These are phyloP conservation scores for Drosophila anomelani DNA, from an alignment of 2,888 invertebrate genomes.

Conservation along the genomic window DNA sequence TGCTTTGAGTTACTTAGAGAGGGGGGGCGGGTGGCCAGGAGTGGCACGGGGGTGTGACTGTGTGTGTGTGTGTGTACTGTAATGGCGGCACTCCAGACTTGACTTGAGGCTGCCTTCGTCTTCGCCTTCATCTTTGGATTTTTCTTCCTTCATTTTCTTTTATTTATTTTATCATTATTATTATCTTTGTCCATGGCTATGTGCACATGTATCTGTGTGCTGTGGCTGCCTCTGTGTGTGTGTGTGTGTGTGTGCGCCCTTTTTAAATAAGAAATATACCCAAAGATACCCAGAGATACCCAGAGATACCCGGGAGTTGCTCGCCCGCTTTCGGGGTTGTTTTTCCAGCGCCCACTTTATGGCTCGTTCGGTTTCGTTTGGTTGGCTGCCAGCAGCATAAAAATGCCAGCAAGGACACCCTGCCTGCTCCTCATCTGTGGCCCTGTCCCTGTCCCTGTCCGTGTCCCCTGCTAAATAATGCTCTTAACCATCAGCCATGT, in stretches of 20 bases:
- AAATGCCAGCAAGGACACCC: constrained; percentile 62
- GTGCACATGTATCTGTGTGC: constrained; percentile 24
- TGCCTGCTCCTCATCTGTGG: constrained; percentile 20
- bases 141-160: constrained; percentile 73
- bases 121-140: constrained; percentile 56
- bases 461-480: constrained; percentile 64
- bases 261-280: constrained; percentile 52
- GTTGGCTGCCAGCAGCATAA: constrained; percentile 75
- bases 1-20: constrained; percentile 70
- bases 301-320: neutral
- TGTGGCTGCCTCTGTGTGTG: constrained; percentile 23
- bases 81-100: constrained; percentile 26
- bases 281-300: constrained; percentile 56
- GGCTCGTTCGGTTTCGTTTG: constrained; percentile 74
- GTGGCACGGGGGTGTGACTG: neutral
- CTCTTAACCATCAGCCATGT: constrained; percentile 72
- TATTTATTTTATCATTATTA: constrained; percentile 83
- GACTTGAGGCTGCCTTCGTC: constrained; percentile 6
- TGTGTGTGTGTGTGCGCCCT: constrained; percentile 37
- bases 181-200: constrained; percentile 82
- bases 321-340: constrained; percentile 59
- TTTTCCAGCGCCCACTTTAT: constrained; percentile 70
- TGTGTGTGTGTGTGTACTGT: constrained; percentile 24
- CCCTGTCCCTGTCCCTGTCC: constrained; percentile 26
- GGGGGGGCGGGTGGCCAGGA: neutral